Base-by-base conservation (phyloP, 2,888 invertebrate species). In the Keiferia lycopersicella region DNA sequence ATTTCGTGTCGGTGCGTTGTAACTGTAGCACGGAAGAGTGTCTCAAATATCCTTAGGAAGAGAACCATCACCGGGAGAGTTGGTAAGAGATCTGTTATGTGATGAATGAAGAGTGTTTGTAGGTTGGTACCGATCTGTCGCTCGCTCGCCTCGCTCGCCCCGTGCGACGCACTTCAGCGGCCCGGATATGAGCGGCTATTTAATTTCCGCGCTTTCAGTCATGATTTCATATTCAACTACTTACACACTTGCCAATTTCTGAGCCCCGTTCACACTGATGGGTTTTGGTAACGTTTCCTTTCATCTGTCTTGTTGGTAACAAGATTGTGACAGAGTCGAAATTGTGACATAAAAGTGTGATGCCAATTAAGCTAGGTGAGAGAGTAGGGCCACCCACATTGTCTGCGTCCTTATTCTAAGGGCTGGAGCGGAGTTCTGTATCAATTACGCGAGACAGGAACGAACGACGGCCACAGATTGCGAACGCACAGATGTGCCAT, bases 171-270 rank as follows among this genome's bases (percentile, higher is more conserved):
- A 79, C 81, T 83, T 79, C 81, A 79, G 51, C 71, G 68, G 68
- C 68, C 76, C 89, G 88, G 90, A 89, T 87, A 86, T 87, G 82
- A 83, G 83, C 84, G 84, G 87, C 86, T 86, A 89, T 90, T 89
- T 88, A 88, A 91, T 91, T 90, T 90, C 90, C 90, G 88, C 72
- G 79, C 83, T 81, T 84, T 83, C 85, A 85, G 82, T 86, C 83
- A 86, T 85, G 82, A 80, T 81, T 83, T 81, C 81, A 79, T 77
- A 83, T 83, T 83, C 80, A 81, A 80, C 79, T 74, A 72, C 71
- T 68, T 78, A 77, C 71, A 73, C 73, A 75, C 77, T 76, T 79
- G 80, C 78, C 78, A 80, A 77, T 76, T 75, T 71, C 74, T 75
- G 74, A 72, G 71, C 71, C 69, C 39, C n/a, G n/a, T 16, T 12